Evolutionary conservation across 2,888 invertebrate genomes (phyloP), one percentile per base, ranked within the genome.

Genomic region (Epistrophe grossulariae): DNA sequence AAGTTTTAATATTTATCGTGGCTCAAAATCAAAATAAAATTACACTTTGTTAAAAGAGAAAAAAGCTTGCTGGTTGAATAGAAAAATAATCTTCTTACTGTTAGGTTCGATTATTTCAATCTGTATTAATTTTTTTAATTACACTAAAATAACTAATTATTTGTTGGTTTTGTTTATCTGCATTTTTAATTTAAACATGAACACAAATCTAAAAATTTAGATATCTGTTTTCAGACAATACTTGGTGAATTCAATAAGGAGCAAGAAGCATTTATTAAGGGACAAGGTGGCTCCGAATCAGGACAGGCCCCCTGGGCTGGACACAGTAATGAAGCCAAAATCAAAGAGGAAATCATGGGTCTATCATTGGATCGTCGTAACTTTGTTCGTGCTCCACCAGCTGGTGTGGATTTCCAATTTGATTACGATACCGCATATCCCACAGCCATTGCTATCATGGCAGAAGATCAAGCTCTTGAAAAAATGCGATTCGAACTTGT

Each of bases 401-500:
- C 97, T 79, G 98, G 99, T 89, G 98, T 99, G 72, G 97, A 98
- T 93, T 99, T 98, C 93, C 96, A 97, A 89, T 99, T 99, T 94
- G 98, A 99, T 93, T 98, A 98, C 93, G 97, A 98, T 93, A 95
- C 96, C 90, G 96, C 97, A 93, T 97, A 97, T 93, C 98, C 98
- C 57, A 95, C 99, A 91, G 99, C 99, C 88, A 95, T 97, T 94
- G 97, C 98, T 90, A 98, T 98, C 91, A 96, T 99, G 94, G 96
- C 97, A 89, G 97, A 98, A 93, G 99, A 99, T 94, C 96, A 97
- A 88, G 98, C 98, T 93, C 95, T 99, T 91, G 97, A 98, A 94
- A 98, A 98, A 94, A 99, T 99, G 98, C 96, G 99, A 93, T 99
- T 99, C 94, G 98, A 99, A 93, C 95, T 99, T 92, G 99, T 99